phyloP scores from a whole-genome alignment of 1,140 invertebrate genomes.

The Drosophila nasuta region DNA sequence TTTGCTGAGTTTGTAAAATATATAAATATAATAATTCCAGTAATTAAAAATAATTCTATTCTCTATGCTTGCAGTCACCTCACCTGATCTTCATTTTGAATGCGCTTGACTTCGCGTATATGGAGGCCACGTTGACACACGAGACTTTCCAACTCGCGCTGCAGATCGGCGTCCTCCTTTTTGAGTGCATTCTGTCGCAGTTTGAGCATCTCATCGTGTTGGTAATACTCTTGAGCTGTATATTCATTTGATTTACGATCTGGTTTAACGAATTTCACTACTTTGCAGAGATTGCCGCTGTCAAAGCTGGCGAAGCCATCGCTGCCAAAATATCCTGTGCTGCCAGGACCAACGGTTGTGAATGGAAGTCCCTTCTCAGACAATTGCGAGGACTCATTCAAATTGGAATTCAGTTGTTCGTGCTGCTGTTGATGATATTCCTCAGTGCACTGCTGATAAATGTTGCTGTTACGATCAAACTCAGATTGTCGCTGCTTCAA shows the following conservation, averaged over 20 bases:
- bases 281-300: constrained; percentile 89
- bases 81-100: constrained; percentile 99
- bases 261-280: constrained; percentile 94
- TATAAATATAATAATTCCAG: background rate
- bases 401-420: constrained; percentile 81
- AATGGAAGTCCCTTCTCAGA: constrained; percentile 47
- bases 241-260: constrained; percentile 91
- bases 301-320: constrained; percentile 81
- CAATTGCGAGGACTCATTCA: constrained; percentile 74
- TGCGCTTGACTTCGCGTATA: constrained; percentile 99
- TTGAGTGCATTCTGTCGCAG: constrained; percentile 96
- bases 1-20: too few species aligned
- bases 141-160: constrained; percentile 99
- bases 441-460: background rate
- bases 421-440: constrained; percentile 73
- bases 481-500: constrained; percentile 97
- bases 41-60: background rate
- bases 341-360: constrained; percentile 69
- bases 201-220: constrained; percentile 97
- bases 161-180: constrained; percentile 99
- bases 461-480: constrained; percentile 88
- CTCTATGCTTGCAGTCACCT: too few species aligned
- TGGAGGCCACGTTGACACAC: constrained; percentile 99
- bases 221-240: constrained; percentile 96
- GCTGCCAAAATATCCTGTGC: constrained; percentile 55